These are phyloP conservation scores for Scatophagus argus DNA, from an alignment of 2,113 vertebrate species.

Conservation along the genomic window DNA sequence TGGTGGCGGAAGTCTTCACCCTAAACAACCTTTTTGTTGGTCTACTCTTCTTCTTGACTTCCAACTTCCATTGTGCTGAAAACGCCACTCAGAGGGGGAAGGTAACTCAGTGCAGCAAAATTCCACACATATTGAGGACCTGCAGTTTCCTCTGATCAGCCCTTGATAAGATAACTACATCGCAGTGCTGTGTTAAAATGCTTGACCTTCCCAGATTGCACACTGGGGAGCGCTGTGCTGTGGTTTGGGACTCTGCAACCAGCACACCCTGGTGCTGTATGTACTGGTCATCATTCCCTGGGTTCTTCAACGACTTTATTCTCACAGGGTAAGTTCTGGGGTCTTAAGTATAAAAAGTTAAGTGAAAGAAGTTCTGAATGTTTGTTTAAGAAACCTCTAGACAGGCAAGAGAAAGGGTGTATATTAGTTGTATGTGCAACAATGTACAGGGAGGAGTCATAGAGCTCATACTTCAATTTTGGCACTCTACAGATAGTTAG, in stretches of 20 bases:
- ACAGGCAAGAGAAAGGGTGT: neutral
- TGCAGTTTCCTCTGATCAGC: neutral
- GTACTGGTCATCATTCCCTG: constrained; percentile 88
- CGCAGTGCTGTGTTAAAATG: neutral
- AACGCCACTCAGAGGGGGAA: constrained; percentile 88
- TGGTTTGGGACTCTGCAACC: constrained; percentile 95
- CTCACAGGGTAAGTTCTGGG: constrained; percentile 78
- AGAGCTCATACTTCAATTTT: neutral
- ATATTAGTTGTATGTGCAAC: neutral
- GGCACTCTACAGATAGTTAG: neutral
- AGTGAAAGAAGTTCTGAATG: neutral
- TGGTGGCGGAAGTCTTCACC: constrained; percentile 95
- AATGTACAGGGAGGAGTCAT: neutral
- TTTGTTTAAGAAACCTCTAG: neutral
- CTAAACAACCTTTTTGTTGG: constrained; percentile 98
- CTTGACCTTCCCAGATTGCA: constrained; percentile 82
- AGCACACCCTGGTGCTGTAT: constrained; percentile 94
- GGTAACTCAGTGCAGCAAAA: constrained; percentile 82
- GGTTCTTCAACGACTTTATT: constrained; percentile 87
- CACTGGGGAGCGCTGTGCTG: constrained; percentile 92
- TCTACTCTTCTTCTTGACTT: constrained; percentile 90
- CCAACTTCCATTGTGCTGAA: constrained; percentile 87
- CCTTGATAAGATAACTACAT: neutral
- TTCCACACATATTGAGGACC: neutral
- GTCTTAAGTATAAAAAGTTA: neutral